phyloP scores from a whole-genome alignment of 2,888 invertebrate species.

The Timema cristinae region DNA sequence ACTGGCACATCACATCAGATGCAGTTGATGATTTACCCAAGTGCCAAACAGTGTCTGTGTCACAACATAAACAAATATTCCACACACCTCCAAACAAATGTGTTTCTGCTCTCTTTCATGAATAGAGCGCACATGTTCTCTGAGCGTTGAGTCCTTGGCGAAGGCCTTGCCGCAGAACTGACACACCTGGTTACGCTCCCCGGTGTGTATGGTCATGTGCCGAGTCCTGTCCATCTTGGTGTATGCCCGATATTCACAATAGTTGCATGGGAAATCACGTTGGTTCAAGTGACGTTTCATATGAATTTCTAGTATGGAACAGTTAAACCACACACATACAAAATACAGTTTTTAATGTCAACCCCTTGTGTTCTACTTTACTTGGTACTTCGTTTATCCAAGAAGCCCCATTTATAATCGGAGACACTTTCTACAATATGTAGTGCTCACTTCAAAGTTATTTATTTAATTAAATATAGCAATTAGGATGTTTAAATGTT shows the following conservation, averaged over 20 bases:
- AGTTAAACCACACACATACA: no score
- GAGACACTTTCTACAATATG: no score
- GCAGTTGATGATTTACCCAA: no score
- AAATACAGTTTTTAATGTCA: no score
- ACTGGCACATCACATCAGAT: no score
- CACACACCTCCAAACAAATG: constrained; percentile 27
- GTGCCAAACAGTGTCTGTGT: no score
- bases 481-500: no score
- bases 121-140: constrained; percentile 29
- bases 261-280: constrained; percentile 29
- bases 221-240: constrained; percentile 30
- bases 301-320: constrained; percentile 26
- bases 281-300: constrained; percentile 29
- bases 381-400: no score
- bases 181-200: constrained; percentile 29
- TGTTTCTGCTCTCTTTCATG: constrained; percentile 27
- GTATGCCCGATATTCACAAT: constrained; percentile 29
- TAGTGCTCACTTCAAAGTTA: no score
- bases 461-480: no score
- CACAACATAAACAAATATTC: neutral
- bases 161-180: constrained; percentile 32
- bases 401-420: no score
- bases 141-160: constrained; percentile 29
- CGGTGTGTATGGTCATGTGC: constrained; percentile 30
- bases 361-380: no score